phyloP scores from a whole-genome alignment of 1,140 invertebrate genomes.

The Trichonephila inaurata region DNA sequence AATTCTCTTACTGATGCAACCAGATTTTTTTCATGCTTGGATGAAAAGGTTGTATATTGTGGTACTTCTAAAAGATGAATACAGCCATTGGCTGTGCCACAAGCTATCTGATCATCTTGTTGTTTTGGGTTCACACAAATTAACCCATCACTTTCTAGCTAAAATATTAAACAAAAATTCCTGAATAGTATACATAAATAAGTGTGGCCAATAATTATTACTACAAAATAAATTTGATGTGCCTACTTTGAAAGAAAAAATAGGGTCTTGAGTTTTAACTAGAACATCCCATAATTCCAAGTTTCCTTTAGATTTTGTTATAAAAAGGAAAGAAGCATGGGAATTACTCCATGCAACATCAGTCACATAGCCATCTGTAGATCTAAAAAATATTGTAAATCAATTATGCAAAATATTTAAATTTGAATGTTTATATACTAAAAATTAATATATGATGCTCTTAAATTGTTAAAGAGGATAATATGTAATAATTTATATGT shows the following conservation, averaged over 20 bases:
- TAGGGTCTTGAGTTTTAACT: slow-evolving; percentile 48
- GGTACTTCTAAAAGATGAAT: slow-evolving; percentile 65
- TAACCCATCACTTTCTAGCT: slow-evolving; percentile 64
- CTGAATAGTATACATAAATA: background rate
- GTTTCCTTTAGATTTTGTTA: slow-evolving; percentile 51
- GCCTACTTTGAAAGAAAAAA: slow-evolving; percentile 68
- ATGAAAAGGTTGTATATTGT: slow-evolving; percentile 29
- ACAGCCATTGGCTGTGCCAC: slow-evolving; percentile 50
- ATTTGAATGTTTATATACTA: background rate
- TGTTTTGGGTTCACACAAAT: slow-evolving; percentile 50
- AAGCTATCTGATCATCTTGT: slow-evolving; percentile 51
- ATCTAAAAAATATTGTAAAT: slow-evolving; percentile 9
- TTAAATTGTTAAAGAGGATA: too few species aligned
- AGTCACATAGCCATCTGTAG: slow-evolving; percentile 43
- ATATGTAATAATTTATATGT: too few species aligned
- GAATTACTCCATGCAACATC: slow-evolving; percentile 54
- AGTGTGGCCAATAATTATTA: background rate
- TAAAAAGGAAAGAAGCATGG: slow-evolving; percentile 51
- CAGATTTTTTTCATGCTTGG: slow-evolving; percentile 65
- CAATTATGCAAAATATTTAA: background rate
- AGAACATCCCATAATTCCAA: slow-evolving; percentile 71
- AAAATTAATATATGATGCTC: too few species aligned
- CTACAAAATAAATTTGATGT: background rate
- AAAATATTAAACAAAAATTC: background rate
- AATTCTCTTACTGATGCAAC: slow-evolving; percentile 52